Evolutionary conservation across 2,797 vertebrate species (phyloP), one percentile per base, ranked within the genome.

Genomic region (Pseudomugil gertrudae): DNA sequence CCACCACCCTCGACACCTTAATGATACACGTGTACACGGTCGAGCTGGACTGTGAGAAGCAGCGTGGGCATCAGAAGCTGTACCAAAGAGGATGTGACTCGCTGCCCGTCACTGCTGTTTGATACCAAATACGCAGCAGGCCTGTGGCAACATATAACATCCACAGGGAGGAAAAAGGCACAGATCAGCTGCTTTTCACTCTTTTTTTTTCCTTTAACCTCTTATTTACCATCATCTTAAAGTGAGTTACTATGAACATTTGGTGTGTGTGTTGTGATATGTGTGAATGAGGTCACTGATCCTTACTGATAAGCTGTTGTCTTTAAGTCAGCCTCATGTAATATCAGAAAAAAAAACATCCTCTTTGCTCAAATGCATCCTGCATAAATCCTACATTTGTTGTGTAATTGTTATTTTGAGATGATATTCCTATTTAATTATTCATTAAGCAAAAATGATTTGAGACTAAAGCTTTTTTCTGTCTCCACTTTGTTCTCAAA

Each of bases 401-500:
- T 38, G 32, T 88, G 74, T 89, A 83, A 82, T 80, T 85, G 57
- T 75, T 69, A 26, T 86, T 78, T 77, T 84, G 57, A 79, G 45
- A 77, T 74, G 11, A 72, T 63, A 32, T 89, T 69, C 79, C 73
- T 89, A 90, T 91, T 90, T 89, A 90, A 92, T 86, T 79, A 30
- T 75, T 78, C 66, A 68, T 76, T 6, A 50, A 79, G 77, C 82
- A 85, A 57, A 83, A 87, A 81, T 79, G 72, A 81, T 80, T 72
- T 81, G 78, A 63, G 78, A 90, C 84, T 89, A 80, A 84, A 85
- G 80, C 78, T 77, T 35, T n/a, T 69, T 27, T 68, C 76, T 70
- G 68, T 81, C 62, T 6, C 68, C 36, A 55, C 69, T 76, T 77
- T 68, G 35, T 73, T 78, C 73, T 52, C 80, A 83, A 68, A 78